These are phyloP conservation scores for Falco columbarius DNA, from an alignment of 2,797 vertebrate genomes.

Conservation along the genomic window DNA sequence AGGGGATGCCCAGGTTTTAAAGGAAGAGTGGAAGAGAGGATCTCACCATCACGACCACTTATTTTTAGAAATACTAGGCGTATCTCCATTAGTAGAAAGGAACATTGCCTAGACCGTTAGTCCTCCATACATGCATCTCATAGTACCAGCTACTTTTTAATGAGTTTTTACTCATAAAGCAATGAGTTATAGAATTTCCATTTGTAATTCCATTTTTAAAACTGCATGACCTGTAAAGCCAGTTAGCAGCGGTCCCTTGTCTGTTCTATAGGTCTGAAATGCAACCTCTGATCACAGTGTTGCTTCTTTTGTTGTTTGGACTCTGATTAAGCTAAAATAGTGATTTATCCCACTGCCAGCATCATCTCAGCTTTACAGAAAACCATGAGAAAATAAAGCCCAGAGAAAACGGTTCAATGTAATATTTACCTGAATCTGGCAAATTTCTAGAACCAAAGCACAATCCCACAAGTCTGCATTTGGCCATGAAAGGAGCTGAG, in stretches of 20 bases:
- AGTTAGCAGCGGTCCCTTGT: neutral
- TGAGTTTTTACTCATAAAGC: neutral
- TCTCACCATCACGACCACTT: neutral
- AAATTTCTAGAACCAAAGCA: neutral
- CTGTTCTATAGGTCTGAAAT: neutral
- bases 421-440: neutral
- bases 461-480: neutral
- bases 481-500: neutral
- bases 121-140: neutral
- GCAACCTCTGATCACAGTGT: rapidly evolving
- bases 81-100: neutral
- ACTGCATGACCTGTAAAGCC: neutral
- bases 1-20: neutral
- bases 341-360: neutral
- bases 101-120: neutral
- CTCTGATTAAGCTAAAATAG: neutral
- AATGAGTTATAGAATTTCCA: neutral
- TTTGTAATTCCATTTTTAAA: neutral
- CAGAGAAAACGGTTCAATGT: neutral
- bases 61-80: neutral
- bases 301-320: neutral
- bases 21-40: neutral
- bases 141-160: neutral
- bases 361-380: neutral
- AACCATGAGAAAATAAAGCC: neutral